Percentiles rank a stretch among this genome's conserved stretches.
phyloP scores from a whole-genome alignment of 1,140 invertebrate genomes.

The Nasonia giraulti region DNA sequence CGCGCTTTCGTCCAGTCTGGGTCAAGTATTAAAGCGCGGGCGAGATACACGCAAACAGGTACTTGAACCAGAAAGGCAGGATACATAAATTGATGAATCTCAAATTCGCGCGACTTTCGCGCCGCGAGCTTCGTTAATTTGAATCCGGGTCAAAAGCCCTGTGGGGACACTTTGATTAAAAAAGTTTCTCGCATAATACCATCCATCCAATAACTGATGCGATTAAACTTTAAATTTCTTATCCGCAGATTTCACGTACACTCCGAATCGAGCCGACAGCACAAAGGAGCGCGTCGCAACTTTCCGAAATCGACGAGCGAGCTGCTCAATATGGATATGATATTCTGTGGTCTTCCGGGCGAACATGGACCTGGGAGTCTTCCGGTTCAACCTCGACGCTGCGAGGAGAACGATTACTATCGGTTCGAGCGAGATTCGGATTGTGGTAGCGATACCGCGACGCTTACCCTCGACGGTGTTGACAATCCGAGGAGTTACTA shows the following conservation, averaged over 20 bases:
- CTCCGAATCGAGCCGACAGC: slow-evolving; percentile 64
- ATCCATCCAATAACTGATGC: too few species aligned
- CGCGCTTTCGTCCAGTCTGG: not conserved
- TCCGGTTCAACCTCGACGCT: slow-evolving; percentile 54
- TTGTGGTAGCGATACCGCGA: slow-evolving; percentile 56
- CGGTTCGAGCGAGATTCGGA: slow-evolving; percentile 63
- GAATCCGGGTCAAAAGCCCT: not conserved
- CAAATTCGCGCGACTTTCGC: too few species aligned
- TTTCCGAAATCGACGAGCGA: slow-evolving; percentile 67
- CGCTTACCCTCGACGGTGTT: slow-evolving; percentile 54
- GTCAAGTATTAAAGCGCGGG: not conserved
- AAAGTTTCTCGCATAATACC: not conserved
- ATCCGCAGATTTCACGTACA: slow-evolving; percentile 66
- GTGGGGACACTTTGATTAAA: not conserved
- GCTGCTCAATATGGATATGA: slow-evolving; percentile 69
- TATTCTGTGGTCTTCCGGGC: slow-evolving; percentile 67
- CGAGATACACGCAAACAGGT: not conserved
- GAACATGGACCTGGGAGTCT: slow-evolving; percentile 45
- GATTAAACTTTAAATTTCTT: not conserved
- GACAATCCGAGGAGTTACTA: slow-evolving; percentile 72
- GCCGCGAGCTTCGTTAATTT: not conserved
- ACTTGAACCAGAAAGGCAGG: slow-evolving; percentile 5
- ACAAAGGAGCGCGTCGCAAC: slow-evolving; percentile 59
- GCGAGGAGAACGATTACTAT: slow-evolving; percentile 60
- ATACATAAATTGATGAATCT: slow-evolving; percentile 1